A percentile compares a stretch with the other conserved stretches of the same genome.
These are phyloP conservation scores for Acanthurus tractus DNA, from an alignment of 2,797 vertebrate species.

Conservation along the genomic window DNA sequence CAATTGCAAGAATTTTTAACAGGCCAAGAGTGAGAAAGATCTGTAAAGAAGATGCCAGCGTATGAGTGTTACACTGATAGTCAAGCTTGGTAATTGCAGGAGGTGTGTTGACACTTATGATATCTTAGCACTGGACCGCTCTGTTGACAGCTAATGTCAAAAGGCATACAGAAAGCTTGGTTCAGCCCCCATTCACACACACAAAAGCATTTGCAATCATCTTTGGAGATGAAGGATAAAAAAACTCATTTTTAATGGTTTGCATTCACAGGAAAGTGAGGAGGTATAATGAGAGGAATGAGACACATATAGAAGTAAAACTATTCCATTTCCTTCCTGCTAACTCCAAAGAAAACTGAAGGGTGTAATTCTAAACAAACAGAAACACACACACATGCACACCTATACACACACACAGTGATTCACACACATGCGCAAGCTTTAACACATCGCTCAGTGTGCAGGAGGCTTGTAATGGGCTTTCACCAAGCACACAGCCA, in stretches of 20 bases:
- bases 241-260: not conserved
- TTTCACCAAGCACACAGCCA: not conserved
- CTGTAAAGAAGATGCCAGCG: slow-evolving; percentile 12
- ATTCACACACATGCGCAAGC: not conserved
- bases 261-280: not conserved
- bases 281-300: not conserved
- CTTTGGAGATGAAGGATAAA: not conserved
- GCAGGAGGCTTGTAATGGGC: slow-evolving; percentile 9
- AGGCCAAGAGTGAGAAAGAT: not conserved
- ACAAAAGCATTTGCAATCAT: slow-evolving; percentile 5
- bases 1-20: not conserved
- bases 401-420: not conserved
- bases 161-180: slow-evolving; percentile 23
- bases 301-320: slow-evolving; percentile 15
- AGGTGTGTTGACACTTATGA: slow-evolving; percentile 14
- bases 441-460: not conserved
- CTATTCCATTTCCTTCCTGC: not conserved
- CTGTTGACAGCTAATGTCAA: slow-evolving; percentile 29
- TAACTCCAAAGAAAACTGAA: not conserved
- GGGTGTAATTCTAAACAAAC: not conserved
- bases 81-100: slow-evolving; percentile 21
- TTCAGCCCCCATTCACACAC: not conserved
- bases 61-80: not conserved
- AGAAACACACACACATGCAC: not conserved
- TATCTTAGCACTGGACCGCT: slow-evolving; percentile 2